Evolutionary conservation across 2,113 vertebrate species (phyloP).

Genomic region (Salvelinus alpinus): DNA sequence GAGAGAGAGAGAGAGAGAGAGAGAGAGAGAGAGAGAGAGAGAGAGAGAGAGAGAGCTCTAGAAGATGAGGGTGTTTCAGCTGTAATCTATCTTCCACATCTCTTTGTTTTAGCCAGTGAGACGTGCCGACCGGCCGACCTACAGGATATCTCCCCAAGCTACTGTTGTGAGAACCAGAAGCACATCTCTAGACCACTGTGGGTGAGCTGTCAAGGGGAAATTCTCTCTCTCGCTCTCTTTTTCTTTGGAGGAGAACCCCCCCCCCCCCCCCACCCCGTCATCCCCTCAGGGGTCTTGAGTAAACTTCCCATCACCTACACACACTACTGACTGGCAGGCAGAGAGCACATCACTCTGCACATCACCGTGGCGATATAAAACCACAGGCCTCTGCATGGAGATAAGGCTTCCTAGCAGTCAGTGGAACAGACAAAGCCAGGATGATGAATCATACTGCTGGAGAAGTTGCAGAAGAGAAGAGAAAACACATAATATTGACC

Average conservation of each 20-base stretch:
- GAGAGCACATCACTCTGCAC: constrained; percentile 32
- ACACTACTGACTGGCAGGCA: constrained; percentile 12
- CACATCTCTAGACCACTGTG: too few relatives aligned
- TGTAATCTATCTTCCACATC: too few relatives aligned
- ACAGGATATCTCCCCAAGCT: too few relatives aligned
- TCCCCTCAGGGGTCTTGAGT: constrained; percentile 54
- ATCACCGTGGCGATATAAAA: constrained; percentile 64
- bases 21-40: too few relatives aligned
- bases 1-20: too few relatives aligned
- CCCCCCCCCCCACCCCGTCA: too few relatives aligned
- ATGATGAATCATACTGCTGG: constrained; percentile 48
- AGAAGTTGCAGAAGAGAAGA: constrained; percentile 19
- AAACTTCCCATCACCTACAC: constrained; percentile 52
- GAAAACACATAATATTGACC: constrained; percentile 47
- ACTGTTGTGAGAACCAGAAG: too few relatives aligned
- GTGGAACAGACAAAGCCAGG: constrained; percentile 64
- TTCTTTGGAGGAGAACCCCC: not conserved
- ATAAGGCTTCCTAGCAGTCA: constrained; percentile 65
- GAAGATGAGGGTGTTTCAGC: too few relatives aligned
- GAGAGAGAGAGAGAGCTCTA: too few relatives aligned
- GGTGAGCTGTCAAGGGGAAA: too few relatives aligned
- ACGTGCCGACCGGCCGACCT: not conserved
- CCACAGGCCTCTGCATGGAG: constrained; percentile 49
- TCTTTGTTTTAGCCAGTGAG: constrained; percentile 17
- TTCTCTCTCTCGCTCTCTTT: too few relatives aligned